Conservation (phyloP, 2,113 vertebrate species). For the Corythornis madagascariensis region DNA sequence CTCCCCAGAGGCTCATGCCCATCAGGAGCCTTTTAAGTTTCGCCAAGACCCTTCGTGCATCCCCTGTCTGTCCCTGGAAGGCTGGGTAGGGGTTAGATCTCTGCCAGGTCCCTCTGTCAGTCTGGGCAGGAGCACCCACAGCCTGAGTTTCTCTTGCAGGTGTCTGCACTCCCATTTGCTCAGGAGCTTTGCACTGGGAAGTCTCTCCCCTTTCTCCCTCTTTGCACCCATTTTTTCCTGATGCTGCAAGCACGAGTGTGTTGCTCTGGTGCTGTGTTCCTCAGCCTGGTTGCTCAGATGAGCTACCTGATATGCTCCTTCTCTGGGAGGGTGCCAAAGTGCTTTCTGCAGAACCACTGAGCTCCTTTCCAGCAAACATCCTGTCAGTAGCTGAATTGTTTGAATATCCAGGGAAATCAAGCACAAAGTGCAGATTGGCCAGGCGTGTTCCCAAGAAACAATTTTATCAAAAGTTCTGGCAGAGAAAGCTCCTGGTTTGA, state of each 20-base stretch:
- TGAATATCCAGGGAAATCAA: neutral
- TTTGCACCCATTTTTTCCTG: neutral
- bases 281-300: neutral
- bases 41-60: neutral
- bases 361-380: neutral
- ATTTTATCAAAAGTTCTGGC: constrained; percentile 7
- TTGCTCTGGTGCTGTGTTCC: neutral
- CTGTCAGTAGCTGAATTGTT: constrained; percentile 25
- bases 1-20: neutral
- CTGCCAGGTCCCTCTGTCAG: neutral
- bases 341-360: neutral
- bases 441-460: neutral
- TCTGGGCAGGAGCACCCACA: neutral
- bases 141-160: neutral
- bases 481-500: neutral
- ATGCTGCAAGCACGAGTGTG: neutral
- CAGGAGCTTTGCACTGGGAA: neutral
- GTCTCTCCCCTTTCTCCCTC: neutral
- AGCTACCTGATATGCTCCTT: neutral
- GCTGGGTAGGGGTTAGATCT: neutral
- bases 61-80: neutral
- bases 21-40: neutral
- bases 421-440: neutral
- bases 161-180: neutral
- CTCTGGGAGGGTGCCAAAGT: neutral